phyloP scores from a whole-genome alignment of 2,113 vertebrate species.

The Forbesichthys papilliferus region DNA sequence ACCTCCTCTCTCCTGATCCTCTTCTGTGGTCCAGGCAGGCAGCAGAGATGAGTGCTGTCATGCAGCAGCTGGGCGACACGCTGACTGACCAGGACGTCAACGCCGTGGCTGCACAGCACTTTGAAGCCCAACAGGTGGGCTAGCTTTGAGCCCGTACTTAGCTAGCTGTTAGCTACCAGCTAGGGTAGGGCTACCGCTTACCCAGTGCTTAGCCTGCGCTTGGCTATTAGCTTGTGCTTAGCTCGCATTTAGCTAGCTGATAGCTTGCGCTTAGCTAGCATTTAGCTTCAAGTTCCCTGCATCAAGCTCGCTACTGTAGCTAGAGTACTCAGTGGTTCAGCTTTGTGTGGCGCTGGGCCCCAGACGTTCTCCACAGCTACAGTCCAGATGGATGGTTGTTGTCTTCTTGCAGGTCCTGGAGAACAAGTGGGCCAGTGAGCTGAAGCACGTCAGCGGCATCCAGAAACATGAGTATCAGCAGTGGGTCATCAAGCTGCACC shows the following conservation, averaged over 20 bases:
- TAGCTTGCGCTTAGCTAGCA: not conserved
- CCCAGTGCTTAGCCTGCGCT: too few relatives aligned
- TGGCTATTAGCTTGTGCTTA: too few relatives aligned
- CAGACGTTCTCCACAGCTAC: not conserved
- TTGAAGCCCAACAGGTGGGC: conserved; percentile 93
- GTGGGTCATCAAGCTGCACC: conserved; percentile 96
- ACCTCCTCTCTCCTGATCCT: not conserved
- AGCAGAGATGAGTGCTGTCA: conserved; percentile 93
- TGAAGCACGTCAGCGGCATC: conserved; percentile 91
- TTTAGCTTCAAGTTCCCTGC: too few relatives aligned
- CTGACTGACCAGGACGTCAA: conserved; percentile 96
- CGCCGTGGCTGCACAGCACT: conserved; percentile 91
- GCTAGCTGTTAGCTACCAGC: too few relatives aligned
- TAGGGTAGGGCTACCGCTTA: too few relatives aligned
- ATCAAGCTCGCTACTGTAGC: too few relatives aligned
- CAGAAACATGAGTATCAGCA: conserved; percentile 98
- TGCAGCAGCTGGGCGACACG: conserved; percentile 94
- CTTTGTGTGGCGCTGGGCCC: not conserved
- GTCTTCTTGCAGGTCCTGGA: conserved; percentile 83
- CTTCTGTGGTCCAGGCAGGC: conserved; percentile 79
- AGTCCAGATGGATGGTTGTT: not conserved
- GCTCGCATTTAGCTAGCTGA: too few relatives aligned
- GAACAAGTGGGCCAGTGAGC: conserved; percentile 93
- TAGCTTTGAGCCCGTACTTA: not conserved
- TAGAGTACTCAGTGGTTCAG: not conserved